A percentile compares a stretch with the other conserved stretches of the same genome.
These are phyloP conservation scores for Orthosia gothica DNA, from an alignment of 2,888 invertebrate genomes.

Conservation along the genomic window DNA sequence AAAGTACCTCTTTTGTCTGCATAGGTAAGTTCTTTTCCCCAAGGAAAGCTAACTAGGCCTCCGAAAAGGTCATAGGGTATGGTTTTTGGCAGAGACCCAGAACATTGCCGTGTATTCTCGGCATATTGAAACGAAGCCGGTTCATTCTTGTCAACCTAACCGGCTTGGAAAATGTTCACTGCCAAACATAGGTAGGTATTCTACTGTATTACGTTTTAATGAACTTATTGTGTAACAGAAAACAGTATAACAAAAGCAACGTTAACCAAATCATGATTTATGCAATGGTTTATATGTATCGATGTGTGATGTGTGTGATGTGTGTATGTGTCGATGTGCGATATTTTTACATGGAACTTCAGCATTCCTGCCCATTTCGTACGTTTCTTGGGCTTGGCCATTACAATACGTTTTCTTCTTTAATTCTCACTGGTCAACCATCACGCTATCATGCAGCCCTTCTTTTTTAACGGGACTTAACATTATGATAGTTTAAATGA, in stretches of 20 bases:
- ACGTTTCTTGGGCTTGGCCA: too few relatives aligned
- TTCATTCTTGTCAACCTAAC: conserved; percentile 52
- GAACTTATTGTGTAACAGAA: not conserved
- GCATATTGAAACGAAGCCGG: conserved; percentile 48
- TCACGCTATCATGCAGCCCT: too few relatives aligned
- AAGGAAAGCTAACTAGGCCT: conserved; percentile 31
- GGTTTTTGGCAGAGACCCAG: conserved; percentile 50
- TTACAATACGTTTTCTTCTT: too few relatives aligned
- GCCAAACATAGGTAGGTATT: conserved; percentile 10
- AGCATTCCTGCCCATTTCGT: too few relatives aligned
- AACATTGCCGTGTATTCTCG: conserved; percentile 35
- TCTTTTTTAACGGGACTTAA: too few relatives aligned
- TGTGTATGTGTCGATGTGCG: too few relatives aligned
- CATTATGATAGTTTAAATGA: too few relatives aligned
- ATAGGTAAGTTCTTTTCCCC: conserved; percentile 9
- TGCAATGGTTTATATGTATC: too few relatives aligned
- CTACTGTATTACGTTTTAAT: not conserved
- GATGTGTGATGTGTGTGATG: too few relatives aligned
- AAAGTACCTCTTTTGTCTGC: not conserved
- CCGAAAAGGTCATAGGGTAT: conserved; percentile 24
- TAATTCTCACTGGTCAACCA: too few relatives aligned
- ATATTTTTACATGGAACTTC: too few relatives aligned
- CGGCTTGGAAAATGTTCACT: conserved; percentile 37
- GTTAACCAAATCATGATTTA: not conserved
- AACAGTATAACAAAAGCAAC: not conserved